Evolutionary conservation across 2,797 vertebrate genomes (phyloP).

Genomic region (Sebastiscus albofasciatus): DNA sequence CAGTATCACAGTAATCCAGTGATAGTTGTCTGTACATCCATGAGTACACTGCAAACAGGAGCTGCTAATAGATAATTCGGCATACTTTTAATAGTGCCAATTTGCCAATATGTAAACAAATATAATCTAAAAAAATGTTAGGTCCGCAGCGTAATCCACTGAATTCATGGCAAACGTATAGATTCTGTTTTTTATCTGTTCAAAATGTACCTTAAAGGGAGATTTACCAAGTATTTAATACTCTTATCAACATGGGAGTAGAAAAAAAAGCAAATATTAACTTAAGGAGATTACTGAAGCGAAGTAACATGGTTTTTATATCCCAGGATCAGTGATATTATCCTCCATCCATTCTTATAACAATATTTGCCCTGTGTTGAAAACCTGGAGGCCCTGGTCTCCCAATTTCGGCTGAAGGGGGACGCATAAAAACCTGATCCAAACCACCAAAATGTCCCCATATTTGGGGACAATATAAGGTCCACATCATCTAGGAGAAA

Average conservation of each 20-base stretch:
- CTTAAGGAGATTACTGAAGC: rapidly evolving
- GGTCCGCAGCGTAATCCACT: background rate
- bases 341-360: background rate
- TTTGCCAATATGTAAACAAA: background rate
- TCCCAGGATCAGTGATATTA: background rate
- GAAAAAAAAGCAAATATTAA: background rate
- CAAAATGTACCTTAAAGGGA: too few species aligned
- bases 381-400: rapidly evolving
- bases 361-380: background rate
- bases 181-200: too few species aligned
- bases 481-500: background rate
- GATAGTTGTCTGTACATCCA: background rate
- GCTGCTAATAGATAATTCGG: background rate
- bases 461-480: too few species aligned
- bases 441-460: background rate
- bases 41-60: background rate
- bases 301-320: too few species aligned
- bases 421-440: background rate
- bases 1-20: background rate
- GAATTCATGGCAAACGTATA: background rate
- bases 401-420: rapidly evolving
- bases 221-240: too few species aligned
- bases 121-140: background rate
- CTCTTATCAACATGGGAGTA: too few species aligned
- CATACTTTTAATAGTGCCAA: too few species aligned